phyloP scores from a whole-genome alignment of 2,888 invertebrate species.

The Scelioninae gen. 2 region DNA sequence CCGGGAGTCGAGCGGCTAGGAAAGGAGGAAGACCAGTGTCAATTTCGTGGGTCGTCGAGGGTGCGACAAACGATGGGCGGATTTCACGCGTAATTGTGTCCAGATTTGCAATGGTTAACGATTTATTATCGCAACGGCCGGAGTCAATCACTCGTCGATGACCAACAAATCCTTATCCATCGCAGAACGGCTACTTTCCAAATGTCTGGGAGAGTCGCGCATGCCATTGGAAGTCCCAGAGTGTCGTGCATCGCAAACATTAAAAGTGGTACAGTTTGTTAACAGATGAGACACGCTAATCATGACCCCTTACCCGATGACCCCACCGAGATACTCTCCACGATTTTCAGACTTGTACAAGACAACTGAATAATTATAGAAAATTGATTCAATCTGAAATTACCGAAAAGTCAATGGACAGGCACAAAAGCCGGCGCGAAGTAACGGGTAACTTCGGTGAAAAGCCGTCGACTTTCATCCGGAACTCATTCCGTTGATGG shows the following conservation, averaged over 20 bases:
- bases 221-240: conserved; percentile 52
- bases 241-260: conserved; percentile 59
- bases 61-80: too few relatives aligned
- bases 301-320: conserved; percentile 67
- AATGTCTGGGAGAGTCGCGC: conserved; percentile 44
- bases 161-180: conserved; percentile 19
- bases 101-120: too few relatives aligned
- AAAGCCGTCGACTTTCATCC: not conserved
- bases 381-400: conserved; percentile 43
- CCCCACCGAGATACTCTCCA: conserved; percentile 64
- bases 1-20: too few relatives aligned
- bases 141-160: conserved; percentile 31
- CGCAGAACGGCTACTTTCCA: conserved; percentile 37
- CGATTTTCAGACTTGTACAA: conserved; percentile 46
- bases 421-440: conserved; percentile 7
- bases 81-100: too few relatives aligned
- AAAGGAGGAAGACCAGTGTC: too few relatives aligned
- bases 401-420: conserved; percentile 24
- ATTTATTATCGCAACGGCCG: too few relatives aligned
- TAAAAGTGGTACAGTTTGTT: conserved; percentile 65
- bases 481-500: not conserved
- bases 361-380: conserved; percentile 47
- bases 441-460: conserved; percentile 8
- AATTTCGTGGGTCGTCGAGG: too few relatives aligned
- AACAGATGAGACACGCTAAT: conserved; percentile 67